A percentile compares a stretch with the other conserved stretches of the same genome.
Evolutionary conservation across 2,113 vertebrate species (phyloP).

Genomic region (Sinocyclocheilus grahami): DNA sequence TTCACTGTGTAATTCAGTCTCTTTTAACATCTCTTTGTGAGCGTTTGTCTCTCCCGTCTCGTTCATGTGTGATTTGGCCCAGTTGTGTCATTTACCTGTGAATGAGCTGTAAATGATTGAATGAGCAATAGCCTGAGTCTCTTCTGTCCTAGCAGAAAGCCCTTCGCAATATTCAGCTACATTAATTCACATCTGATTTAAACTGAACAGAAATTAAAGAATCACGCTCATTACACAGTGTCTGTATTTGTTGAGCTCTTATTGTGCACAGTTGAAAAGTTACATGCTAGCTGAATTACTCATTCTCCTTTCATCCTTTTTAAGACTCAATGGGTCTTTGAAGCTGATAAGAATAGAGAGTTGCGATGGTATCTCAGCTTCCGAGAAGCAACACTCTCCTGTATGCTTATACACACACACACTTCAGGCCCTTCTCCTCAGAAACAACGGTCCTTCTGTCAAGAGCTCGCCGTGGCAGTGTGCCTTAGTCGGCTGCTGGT

Average conservation of each 20-base stretch:
- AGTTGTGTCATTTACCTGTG: conserved; percentile 22
- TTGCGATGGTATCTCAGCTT: conserved; percentile 16
- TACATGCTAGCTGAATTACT: not conserved
- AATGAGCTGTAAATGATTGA: conserved; percentile 10
- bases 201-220: not conserved
- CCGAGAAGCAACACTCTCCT: not conserved
- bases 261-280: conserved; percentile 4
- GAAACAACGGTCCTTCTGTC: conserved; percentile 40
- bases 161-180: not conserved
- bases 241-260: not conserved
- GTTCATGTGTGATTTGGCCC: not conserved
- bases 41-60: not conserved
- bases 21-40: not conserved
- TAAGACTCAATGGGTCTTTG: conserved; percentile 22
- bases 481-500: conserved; percentile 8
- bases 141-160: not conserved
- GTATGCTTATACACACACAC: conserved; percentile 34
- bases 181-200: not conserved
- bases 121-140: not conserved
- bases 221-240: not conserved
- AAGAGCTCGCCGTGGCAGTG: conserved; percentile 31
- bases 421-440: not conserved
- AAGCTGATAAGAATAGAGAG: conserved; percentile 17
- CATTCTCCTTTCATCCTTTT: conserved; percentile 19
- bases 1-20: not conserved